Evolutionary conservation across 2,888 invertebrate species (phyloP), one percentile per base, ranked within the genome.

Genomic region (Calliphora vomitoria): DNA sequence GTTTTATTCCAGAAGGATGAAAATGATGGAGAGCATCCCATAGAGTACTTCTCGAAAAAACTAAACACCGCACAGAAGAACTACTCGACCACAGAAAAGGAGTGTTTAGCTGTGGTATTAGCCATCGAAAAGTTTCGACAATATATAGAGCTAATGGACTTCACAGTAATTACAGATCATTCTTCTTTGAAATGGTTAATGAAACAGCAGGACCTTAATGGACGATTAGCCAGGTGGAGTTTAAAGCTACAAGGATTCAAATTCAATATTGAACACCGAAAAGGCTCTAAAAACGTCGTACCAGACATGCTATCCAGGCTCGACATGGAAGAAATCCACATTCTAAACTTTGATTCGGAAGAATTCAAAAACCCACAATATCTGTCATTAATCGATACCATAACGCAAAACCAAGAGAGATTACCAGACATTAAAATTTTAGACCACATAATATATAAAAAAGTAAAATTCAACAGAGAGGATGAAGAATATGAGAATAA

Each of bases 1-100:
- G 84, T 85, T 0, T 35, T 82, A 1, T 82, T 76, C 25, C 76
- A 82, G n/a, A 69, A 76, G 6, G 82, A 82, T 50, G 25, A 82
- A 18, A n/a, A 68, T 0, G 60, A 11, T 0, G 44, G 20, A 8
- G 79, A 80, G 58, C 64, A 79, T 4, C 79, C 78, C 0, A 79
- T 78, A 4, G 84, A 55, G 31, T 47, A 18, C 15, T 25, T 25
- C 11, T 47, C 18, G 10, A 69, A 47, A 50, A 47, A 18, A 4
- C 69, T 31, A 18, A 38, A 41, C 4, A 50, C 11, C 3, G 47
- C 69, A 10, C 18, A 44, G 8, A 68, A 41, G 8, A 41, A 68
- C 13, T 38, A 68, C 3, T 44, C 44, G 13, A 44, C 44, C 0
- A 44, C 44, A 11, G 44, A 44, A 11, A 44, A 44, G 8, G 44